phyloP scores from a whole-genome alignment of 2,797 vertebrate genomes.

The Periparus ater region DNA sequence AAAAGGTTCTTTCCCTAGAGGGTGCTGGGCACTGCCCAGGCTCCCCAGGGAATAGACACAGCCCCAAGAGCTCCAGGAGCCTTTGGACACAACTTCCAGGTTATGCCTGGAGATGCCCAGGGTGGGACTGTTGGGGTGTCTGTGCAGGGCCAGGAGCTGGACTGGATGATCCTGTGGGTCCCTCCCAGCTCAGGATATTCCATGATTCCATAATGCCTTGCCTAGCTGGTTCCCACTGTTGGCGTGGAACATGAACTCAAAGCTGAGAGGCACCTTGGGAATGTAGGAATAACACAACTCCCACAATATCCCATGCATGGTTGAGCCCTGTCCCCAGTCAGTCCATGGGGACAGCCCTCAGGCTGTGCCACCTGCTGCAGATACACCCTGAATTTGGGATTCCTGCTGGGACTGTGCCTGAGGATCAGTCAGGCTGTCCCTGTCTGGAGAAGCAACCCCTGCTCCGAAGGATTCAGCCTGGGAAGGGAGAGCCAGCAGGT shows the following conservation, averaged over 20 bases:
- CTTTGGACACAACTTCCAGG: rapidly evolving
- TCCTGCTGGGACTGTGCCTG: background rate
- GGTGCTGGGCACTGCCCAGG: background rate
- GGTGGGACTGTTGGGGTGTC: background rate
- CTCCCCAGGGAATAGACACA: background rate
- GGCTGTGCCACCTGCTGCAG: background rate
- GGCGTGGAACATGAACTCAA: rapidly evolving
- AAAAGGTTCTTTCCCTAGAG: background rate
- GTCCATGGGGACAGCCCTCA: rapidly evolving
- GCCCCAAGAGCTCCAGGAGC: background rate
- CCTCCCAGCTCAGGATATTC: background rate
- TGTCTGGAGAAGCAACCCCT: background rate
- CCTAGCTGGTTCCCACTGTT: too few species aligned
- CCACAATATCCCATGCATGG: background rate
- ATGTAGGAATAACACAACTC: background rate
- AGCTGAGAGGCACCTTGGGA: background rate
- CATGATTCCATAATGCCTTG: rapidly evolving
- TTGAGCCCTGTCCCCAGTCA: background rate
- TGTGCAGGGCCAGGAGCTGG: background rate
- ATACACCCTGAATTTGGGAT: rapidly evolving
- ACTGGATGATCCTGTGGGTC: background rate
- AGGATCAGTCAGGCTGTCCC: rapidly evolving
- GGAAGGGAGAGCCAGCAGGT: background rate
- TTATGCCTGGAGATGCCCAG: background rate
- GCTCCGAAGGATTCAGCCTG: rapidly evolving